Evolutionary conservation across 2,888 invertebrate species (phyloP).

Genomic region (Cataglyphis altisquamis): DNA sequence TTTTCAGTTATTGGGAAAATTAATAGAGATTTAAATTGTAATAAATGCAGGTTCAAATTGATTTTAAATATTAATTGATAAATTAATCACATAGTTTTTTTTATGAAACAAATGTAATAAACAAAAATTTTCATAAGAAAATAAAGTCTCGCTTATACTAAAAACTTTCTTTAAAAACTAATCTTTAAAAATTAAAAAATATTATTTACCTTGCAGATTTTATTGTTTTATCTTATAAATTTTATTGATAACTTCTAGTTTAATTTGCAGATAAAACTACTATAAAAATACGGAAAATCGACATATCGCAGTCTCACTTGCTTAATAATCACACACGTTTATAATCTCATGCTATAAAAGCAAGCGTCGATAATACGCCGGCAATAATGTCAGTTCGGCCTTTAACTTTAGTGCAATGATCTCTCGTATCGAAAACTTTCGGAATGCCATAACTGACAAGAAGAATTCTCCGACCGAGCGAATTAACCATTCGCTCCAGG

Average conservation of each 20-base stretch:
- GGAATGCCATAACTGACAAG: constrained; percentile 77
- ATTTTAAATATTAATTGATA: not conserved
- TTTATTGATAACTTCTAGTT: not conserved
- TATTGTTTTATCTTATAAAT: not conserved
- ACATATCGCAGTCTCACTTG: constrained; percentile 4
- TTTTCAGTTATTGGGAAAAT: not conserved
- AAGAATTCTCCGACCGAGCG: constrained; percentile 70
- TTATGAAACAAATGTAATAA: not conserved
- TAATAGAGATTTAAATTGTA: not conserved
- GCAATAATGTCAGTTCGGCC: constrained; percentile 46
- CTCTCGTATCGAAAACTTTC: constrained; percentile 63
- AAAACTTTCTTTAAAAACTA: not conserved
- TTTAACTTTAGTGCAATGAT: constrained; percentile 59
- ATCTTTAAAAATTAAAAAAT: not conserved
- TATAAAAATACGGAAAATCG: constrained; percentile 33
- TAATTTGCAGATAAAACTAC: not conserved
- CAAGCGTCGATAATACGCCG: constrained; percentile 49
- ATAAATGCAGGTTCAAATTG: not conserved
- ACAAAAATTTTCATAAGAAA: not conserved
- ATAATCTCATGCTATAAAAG: constrained; percentile 41
- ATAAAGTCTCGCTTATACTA: not conserved
- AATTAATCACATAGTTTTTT: not conserved
- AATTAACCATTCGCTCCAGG: constrained; percentile 77
- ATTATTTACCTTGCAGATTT: not conserved
- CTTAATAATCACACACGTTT: constrained; percentile 35